These are phyloP conservation scores for Sebastes nivosus DNA, from an alignment of 2,797 vertebrate species.

Conservation along the genomic window DNA sequence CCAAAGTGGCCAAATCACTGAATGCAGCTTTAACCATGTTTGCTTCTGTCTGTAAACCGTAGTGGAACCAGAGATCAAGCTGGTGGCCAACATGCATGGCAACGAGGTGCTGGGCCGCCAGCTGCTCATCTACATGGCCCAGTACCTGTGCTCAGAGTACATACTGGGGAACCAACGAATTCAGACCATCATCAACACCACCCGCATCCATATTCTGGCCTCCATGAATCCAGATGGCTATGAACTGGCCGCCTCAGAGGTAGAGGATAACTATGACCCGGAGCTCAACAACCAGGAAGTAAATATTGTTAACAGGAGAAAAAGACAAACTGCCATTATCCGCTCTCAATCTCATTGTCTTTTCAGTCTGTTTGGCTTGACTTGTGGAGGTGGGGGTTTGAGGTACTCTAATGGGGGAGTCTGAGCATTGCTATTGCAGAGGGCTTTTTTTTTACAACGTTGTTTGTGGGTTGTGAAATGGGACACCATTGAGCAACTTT, in stretches of 20 bases:
- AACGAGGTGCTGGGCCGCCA: conserved; percentile 96
- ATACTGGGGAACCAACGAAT: conserved; percentile 88
- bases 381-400: conserved; percentile 38
- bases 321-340: conserved; percentile 74
- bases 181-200: conserved; percentile 91
- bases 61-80: conserved; percentile 97
- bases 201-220: conserved; percentile 93
- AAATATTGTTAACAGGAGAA: conserved; percentile 80
- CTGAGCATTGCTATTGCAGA: not conserved
- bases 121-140: conserved; percentile 91
- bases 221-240: conserved; percentile 99
- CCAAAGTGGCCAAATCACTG: not conserved
- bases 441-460: not conserved
- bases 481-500: no score
- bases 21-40: conserved; percentile 2
- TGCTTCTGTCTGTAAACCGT: conserved; percentile 31
- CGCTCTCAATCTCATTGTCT: conserved; percentile 32
- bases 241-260: conserved; percentile 94
- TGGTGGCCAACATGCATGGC: conserved; percentile 96
- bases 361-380: conserved; percentile 28
- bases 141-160: conserved; percentile 96
- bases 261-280: conserved; percentile 85
- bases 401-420: not conserved
- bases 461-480: not conserved
- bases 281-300: conserved; percentile 85